Base-by-base conservation (phyloP, 2,888 invertebrate genomes). In the Chouioia cunea region DNA sequence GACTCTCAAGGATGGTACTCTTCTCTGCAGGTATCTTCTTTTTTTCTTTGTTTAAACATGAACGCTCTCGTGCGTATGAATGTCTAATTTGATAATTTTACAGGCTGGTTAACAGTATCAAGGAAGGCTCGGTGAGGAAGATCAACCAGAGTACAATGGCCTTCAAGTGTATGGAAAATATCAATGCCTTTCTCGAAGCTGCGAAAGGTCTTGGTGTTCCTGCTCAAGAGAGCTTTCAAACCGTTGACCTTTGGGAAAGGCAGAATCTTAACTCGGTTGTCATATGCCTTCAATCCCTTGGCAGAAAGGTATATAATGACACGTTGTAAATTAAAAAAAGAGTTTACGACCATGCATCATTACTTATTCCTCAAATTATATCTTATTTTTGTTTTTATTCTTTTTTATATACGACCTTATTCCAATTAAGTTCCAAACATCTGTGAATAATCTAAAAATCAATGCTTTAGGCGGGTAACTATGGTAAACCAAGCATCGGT, bases 151-250 rank as follows among this genome's bases (percentile, higher is more conserved):
- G 93, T 70, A 91, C 92, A 82, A 93, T 96, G 92, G 97, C 95
- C 71, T 99, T 98, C 87, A 97, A 97, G 84, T 97, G 97, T 87
- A 99, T 99, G 98, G 98, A 99, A 87, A 99, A 99, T 86, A 98
- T 99, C 79, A 96, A 97, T 86, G 94, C 93, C 27, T 97, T 98
- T 87, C 87, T 97, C 71, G 94, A 93, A 77, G 93, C 92, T 12
- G 95, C 94, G 68, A 92, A 91, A 83, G 90, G 89, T 70, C 89
- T 97, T 75, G 99, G 98, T 50, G 97, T 99, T 3, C 95, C 96
- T 0, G 93, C 95, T 22, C 94, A 95, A 83, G 98, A 98, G 87
- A 93, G 95, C 59, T 98, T 98, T 91, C 97, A 97, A 87, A 98
- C 97, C 2, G 97, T 97, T 2, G 99, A 99, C 86, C 89, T 99